These are phyloP conservation scores for Tipula confusa DNA, from an alignment of 2,888 invertebrate genomes.

Conservation along the genomic window DNA sequence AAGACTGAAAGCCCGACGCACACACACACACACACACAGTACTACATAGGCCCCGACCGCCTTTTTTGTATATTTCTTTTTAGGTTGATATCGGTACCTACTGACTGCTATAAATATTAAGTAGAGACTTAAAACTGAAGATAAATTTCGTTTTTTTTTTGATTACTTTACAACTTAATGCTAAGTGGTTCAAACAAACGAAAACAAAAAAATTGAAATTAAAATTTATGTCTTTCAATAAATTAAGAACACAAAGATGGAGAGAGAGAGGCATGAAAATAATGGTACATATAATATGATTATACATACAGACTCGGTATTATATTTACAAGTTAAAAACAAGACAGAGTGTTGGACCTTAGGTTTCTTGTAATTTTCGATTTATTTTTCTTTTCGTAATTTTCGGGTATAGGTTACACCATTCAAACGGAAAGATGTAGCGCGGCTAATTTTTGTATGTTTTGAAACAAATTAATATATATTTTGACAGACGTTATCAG, in stretches of 20 bases:
- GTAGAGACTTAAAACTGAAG: neutral
- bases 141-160: conserved; percentile 15
- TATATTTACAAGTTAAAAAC: neutral
- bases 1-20: neutral
- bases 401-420: neutral
- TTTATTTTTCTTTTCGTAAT: neutral
- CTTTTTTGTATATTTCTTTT: neutral
- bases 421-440: neutral
- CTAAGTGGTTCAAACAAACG: conserved; percentile 30
- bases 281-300: neutral
- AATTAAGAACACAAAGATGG: conserved; percentile 25
- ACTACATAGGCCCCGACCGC: neutral
- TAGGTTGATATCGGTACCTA: neutral
- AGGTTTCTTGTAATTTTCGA: neutral
- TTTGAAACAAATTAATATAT: neutral
- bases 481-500: neutral
- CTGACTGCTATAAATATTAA: neutral
- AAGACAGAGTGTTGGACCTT: neutral
- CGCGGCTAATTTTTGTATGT: neutral
- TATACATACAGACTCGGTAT: neutral
- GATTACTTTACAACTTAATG: conserved; percentile 31
- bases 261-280: neutral
- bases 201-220: conserved; percentile 7
- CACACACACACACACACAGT: neutral
- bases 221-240: conserved; percentile 25